Evolutionary conservation across 2,797 vertebrate species (phyloP).

Genomic region (Microhierax caerulescens): DNA sequence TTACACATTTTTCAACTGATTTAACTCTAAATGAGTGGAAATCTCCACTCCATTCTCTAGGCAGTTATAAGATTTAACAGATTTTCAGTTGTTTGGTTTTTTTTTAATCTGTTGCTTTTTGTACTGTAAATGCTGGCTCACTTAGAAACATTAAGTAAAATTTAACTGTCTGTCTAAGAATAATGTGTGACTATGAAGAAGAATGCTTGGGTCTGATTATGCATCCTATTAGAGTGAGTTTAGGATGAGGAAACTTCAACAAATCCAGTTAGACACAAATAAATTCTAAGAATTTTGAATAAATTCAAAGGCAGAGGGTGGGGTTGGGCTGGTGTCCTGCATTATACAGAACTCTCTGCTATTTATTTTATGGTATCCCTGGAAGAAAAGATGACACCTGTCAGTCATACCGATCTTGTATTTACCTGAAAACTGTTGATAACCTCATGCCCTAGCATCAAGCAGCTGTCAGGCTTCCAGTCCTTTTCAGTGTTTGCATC

Average conservation of each 20-base stretch:
- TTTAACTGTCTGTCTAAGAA: not conserved
- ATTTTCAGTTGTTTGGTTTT: not conserved
- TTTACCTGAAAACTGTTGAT: not conserved
- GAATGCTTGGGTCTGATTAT: not conserved
- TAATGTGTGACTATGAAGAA: not conserved
- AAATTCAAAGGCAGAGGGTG: not conserved
- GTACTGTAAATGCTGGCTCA: not conserved
- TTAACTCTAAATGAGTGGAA: not conserved
- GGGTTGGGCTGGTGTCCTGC: not conserved
- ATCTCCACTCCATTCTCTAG: not conserved
- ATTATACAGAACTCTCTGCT: not conserved
- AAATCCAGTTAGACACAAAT: not conserved
- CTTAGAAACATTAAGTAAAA: not conserved
- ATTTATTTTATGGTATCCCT: not conserved
- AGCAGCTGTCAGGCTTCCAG: not conserved
- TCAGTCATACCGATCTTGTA: not conserved
- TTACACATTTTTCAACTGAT: not conserved
- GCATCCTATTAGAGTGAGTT: not conserved
- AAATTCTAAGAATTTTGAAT: not conserved
- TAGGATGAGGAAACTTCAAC: not conserved
- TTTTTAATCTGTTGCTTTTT: not conserved
- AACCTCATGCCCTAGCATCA: not conserved
- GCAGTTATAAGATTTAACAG: not conserved
- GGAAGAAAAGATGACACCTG: not conserved
- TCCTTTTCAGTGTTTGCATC: not conserved